phyloP scores from a whole-genome alignment of 2,797 vertebrate genomes.

The Spinus pinus region DNA sequence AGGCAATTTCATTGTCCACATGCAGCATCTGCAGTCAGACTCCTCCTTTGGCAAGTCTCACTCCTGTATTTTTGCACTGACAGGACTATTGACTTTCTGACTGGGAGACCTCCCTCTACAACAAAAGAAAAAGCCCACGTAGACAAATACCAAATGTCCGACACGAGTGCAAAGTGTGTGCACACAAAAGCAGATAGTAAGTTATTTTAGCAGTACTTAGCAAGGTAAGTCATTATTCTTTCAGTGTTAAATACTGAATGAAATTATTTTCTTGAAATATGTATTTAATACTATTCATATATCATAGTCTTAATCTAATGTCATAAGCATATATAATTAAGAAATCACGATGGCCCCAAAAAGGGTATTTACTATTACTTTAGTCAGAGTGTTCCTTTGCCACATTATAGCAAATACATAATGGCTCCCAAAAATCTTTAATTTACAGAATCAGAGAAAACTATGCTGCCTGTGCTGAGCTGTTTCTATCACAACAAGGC shows the following conservation, averaged over 20 bases:
- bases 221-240: not conserved
- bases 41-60: not conserved
- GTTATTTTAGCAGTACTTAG: not conserved
- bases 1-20: not conserved
- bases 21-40: not conserved
- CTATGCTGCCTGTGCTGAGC: not conserved
- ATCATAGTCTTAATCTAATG: not conserved
- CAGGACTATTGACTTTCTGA: not conserved
- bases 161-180: not conserved
- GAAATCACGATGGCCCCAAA: not conserved
- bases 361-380: not conserved
- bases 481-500: not conserved
- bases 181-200: not conserved
- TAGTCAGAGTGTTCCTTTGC: not conserved
- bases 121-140: not conserved
- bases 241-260: not conserved
- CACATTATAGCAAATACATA: not conserved
- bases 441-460: not conserved
- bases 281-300: not conserved
- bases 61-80: not conserved
- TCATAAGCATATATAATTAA: not conserved
- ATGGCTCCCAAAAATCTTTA: not conserved
- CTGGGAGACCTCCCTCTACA: rapidly evolving
- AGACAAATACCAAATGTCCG: not conserved
- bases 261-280: not conserved